Evolutionary conservation across 2,797 vertebrate species (phyloP), one percentile per base, ranked within the genome.

Genomic region (Choloepus didactylus): DNA sequence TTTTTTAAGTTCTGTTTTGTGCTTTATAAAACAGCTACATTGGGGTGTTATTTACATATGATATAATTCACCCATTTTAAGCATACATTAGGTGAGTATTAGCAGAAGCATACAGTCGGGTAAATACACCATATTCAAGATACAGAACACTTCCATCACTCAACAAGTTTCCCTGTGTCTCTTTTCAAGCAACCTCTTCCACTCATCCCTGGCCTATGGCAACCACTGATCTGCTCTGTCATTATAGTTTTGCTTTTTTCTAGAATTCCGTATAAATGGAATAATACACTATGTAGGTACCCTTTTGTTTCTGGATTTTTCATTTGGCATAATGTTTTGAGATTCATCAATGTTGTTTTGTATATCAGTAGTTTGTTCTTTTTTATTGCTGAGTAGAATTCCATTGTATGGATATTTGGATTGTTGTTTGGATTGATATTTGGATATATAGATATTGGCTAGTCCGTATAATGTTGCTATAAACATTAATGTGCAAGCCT

Each of bases 251-350:
- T n/a, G 38, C 18, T 35, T 8, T 66, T 83, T 76, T 91, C 38
- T 14, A 51, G 66, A 67, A 66, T 73, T 59, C 35, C 67, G 69
- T 49, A 18, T 49, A 64, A 87, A 76, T 91, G 59, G 31, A 35
- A 49, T 12, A 46, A 7, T 41, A 27, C 10, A 41, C 29, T 62
- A 35, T 10, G 0, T 9, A 35, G 29, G 0, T 9, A 35, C 23
- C 35, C 49, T 83, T 95, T n/a, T 2, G 3, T 62, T 59, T 89
- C 10, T 80, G 46, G 41, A 70, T 35, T 91, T 93, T 72, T 90
- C 72, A 92, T 25, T 8, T 25, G 15, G 19, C 1, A 3, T 75
- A 27, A 29, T 44, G 23, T 15, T 80, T 79, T 25, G 75, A 90
- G 51, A 21, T 83, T 35, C 11, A 4, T 86, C 14, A 10, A 4